Evolutionary conservation across 2,113 vertebrate genomes (phyloP).

Genomic region (Corynorhinus townsendii): DNA sequence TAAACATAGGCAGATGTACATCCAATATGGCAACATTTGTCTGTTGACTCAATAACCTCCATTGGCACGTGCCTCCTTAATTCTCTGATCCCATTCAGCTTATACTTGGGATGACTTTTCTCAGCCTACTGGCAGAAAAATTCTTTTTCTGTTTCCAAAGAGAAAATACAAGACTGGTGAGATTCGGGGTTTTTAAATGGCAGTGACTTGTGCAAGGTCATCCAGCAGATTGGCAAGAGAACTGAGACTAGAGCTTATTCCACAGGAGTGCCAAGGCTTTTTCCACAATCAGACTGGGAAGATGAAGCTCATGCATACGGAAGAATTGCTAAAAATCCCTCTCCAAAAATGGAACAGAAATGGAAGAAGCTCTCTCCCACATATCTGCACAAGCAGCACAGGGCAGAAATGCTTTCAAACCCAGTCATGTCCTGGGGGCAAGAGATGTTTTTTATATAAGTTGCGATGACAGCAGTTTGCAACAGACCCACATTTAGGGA

Average conservation of each 20-base stretch:
- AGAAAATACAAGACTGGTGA: neutral
- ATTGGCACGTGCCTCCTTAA: neutral
- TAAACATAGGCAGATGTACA: neutral
- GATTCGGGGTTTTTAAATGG: neutral
- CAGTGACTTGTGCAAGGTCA: neutral
- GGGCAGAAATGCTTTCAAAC: constrained; percentile 72
- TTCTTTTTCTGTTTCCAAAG: neutral
- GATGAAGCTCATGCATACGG: neutral
- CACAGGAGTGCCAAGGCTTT: accelerated
- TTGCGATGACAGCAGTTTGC: constrained; percentile 74
- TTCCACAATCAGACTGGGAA: neutral
- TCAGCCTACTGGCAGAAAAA: neutral
- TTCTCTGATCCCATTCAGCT: neutral
- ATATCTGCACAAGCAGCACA: constrained; percentile 44
- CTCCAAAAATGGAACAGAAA: constrained; percentile 19
- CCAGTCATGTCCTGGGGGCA: constrained; percentile 68
- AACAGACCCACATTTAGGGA: constrained; percentile 66
- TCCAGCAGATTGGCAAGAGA: neutral
- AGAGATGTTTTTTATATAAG: constrained; percentile 72
- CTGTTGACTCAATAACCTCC: neutral
- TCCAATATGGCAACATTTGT: neutral
- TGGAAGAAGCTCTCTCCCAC: constrained; percentile 33
- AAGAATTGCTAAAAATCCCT: neutral
- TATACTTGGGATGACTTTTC: neutral
- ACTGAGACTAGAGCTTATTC: neutral